Base-by-base conservation (phyloP, 2,888 invertebrate genomes). In the Crepidodera aurea region DNA sequence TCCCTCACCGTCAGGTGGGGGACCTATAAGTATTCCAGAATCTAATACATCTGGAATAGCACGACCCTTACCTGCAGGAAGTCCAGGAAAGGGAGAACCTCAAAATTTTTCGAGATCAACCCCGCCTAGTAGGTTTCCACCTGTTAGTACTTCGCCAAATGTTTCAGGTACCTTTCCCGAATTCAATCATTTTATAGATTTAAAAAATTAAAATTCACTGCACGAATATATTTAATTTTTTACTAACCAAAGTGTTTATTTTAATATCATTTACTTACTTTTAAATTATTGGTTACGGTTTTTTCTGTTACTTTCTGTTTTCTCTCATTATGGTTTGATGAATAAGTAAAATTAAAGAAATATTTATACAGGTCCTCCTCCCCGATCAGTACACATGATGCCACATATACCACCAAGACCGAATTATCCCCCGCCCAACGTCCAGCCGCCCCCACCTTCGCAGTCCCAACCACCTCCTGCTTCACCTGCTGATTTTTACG, bases 1-100 rank as follows among this genome's bases (percentile, higher is more conserved):
- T 66, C 84, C 84, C 0, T 84, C 84, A 2, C 84, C 85, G 0
- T 84, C 84, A 1, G 84, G 84, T 18, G 84, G 85, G 4, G 84
- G 84, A 1, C 81, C 83, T 0, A 83, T 84, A 51, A 79, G 81
- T 44, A 81, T 84, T 29, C 75, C 62, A 62, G 80, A 68, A 69
- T 75, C 65, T 69, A 76, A 69, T 51, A 76, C 80, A 1, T 75
- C 80, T 3, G 73, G 78, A 1, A 76, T 80, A 69, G 79, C 81
- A 10, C 58, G 51, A 6, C 64, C 80, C 6, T 73, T 78, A 1
- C 76, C 82, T n/a, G 66, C 79, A 0, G 79, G 80, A 19, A 81
- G 81, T 69, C 81, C 83, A 1, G 64, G 63, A 12, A 65, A 61
- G 13, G 57, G 50, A 7, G 65, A 60, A 18, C 44, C 60, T 13